Evolutionary conservation across 2,113 vertebrate genomes (phyloP).

Genomic region (Alectura lathami): DNA sequence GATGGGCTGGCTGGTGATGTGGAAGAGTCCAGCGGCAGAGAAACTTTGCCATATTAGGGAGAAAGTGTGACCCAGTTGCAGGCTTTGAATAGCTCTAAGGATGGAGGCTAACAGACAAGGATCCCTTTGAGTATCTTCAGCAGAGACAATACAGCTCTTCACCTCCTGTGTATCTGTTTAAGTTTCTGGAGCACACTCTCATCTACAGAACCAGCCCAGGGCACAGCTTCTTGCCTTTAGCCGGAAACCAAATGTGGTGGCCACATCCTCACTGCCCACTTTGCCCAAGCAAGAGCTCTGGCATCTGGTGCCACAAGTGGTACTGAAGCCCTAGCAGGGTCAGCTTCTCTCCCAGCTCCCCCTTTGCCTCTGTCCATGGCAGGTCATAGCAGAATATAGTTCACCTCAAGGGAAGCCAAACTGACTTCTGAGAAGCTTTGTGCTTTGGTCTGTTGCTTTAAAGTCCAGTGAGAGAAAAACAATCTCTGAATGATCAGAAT

Average conservation of each 20-base stretch:
- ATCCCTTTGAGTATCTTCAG: not conserved
- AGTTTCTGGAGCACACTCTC: not conserved
- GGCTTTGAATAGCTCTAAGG: not conserved
- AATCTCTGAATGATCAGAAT: not conserved
- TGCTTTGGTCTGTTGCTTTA: not conserved
- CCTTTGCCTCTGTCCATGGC: not conserved
- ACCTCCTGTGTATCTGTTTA: not conserved
- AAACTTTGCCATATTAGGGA: not conserved
- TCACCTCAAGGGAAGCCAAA: not conserved
- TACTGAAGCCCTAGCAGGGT: not conserved
- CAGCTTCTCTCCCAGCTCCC: not conserved
- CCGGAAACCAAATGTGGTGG: fast-evolving
- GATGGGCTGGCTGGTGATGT: not conserved
- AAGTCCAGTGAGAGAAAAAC: not conserved
- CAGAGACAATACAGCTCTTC: not conserved
- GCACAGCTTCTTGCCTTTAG: not conserved
- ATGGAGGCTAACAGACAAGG: not conserved
- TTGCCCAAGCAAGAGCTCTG: not conserved
- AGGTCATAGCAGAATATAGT: not conserved
- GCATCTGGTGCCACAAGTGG: not conserved
- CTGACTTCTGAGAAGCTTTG: not conserved
- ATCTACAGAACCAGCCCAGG: not conserved
- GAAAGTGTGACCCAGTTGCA: not conserved
- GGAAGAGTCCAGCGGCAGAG: not conserved
- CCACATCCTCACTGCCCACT: not conserved